Evolutionary conservation across 2,113 vertebrate genomes (phyloP).

Genomic region (Microtus ochrogaster): DNA sequence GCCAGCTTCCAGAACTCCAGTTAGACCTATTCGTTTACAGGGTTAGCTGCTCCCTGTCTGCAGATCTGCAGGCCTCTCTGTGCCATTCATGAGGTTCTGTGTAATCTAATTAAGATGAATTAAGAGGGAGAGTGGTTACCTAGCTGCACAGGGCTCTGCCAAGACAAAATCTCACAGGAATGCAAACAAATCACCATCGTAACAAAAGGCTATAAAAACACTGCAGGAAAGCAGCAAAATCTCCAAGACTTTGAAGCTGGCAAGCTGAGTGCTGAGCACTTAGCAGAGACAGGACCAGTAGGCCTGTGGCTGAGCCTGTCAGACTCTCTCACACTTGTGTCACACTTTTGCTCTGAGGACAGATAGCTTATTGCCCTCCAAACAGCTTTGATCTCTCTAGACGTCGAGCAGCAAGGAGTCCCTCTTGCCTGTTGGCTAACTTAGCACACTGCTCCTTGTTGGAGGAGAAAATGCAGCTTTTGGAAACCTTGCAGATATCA

Average conservation of each 20-base stretch:
- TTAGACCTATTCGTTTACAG: conserved; percentile 67
- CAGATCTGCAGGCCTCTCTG: fast-evolving
- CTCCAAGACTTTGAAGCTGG: neutral
- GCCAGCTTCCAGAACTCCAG: conserved; percentile 55
- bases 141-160: neutral
- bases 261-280: neutral
- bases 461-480: conserved; percentile 67
- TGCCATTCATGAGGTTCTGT: neutral
- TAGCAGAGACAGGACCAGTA: neutral
- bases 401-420: conserved; percentile 45
- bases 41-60: conserved; percentile 55
- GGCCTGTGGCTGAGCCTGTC: neutral
- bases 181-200: conserved; percentile 22
- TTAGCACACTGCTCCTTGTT: conserved; percentile 59
- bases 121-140: conserved; percentile 47
- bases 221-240: neutral
- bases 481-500: conserved; percentile 79
- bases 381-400: conserved; percentile 67
- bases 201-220: conserved; percentile 14
- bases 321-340: conserved; percentile 44
- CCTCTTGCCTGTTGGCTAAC: conserved; percentile 66
- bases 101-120: conserved; percentile 60
- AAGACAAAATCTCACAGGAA: neutral
- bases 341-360: conserved; percentile 65
- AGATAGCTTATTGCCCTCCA: conserved; percentile 62